These are phyloP conservation scores for Ophonus ardosiacus DNA, from an alignment of 2,888 invertebrate genomes.

Conservation along the genomic window DNA sequence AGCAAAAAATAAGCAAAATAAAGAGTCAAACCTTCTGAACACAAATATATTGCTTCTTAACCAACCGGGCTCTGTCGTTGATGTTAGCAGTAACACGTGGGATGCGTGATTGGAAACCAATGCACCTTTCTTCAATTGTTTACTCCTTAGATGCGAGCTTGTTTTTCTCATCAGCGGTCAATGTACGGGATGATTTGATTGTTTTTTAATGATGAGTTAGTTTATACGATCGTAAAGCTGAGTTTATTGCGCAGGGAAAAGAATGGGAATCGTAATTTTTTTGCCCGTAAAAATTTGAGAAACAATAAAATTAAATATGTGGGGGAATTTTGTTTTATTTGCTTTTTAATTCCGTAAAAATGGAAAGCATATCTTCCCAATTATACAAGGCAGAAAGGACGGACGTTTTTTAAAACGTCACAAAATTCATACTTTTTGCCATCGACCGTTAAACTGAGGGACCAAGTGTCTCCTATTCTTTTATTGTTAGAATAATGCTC, in stretches of 20 bases:
- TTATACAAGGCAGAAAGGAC: neutral
- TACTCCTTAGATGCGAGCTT: neutral
- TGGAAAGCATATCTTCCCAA: neutral
- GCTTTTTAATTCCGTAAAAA: neutral
- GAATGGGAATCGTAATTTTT: neutral
- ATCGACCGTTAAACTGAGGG: too few relatives aligned
- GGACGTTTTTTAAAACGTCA: too few relatives aligned
- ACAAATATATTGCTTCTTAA: too few relatives aligned
- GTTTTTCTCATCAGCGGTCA: conserved; percentile 17
- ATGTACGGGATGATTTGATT: conserved; percentile 27
- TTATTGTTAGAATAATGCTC: too few relatives aligned
- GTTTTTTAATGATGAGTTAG: conserved; percentile 6
- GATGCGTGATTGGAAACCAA: neutral
- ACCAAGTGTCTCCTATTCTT: too few relatives aligned
- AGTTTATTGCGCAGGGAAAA: neutral
- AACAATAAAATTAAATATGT: neutral
- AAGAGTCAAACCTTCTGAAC: too few relatives aligned
- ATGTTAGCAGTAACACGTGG: neutral
- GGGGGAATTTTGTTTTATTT: neutral
- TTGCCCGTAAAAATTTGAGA: neutral
- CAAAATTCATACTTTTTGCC: too few relatives aligned
- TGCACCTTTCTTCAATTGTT: neutral
- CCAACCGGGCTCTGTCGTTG: too few relatives aligned
- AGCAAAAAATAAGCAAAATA: too few relatives aligned
- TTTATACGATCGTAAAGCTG: neutral